Evolutionary conservation across 2,797 vertebrate genomes (phyloP).

Genomic region (Chaetodon trifasciatus): DNA sequence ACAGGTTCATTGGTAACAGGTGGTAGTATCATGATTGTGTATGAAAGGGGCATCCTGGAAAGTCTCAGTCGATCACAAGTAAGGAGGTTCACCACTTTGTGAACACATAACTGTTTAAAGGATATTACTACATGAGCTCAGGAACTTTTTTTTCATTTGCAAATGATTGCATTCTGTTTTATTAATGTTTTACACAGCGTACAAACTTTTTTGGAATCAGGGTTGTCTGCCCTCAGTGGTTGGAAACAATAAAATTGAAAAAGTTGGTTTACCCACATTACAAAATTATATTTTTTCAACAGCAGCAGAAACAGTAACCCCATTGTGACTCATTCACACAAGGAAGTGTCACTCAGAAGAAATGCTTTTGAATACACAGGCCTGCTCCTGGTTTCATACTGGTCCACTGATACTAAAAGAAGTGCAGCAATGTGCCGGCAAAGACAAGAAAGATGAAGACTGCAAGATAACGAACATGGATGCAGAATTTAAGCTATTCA

Average conservation of each 20-base stretch:
- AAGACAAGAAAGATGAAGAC: not conserved
- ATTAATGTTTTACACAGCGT: too few species aligned
- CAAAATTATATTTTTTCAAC: constrained; percentile 1
- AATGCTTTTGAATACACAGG: not conserved
- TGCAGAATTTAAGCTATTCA: not conserved
- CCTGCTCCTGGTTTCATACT: too few species aligned
- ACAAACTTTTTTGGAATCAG: too few species aligned
- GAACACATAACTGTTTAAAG: too few species aligned
- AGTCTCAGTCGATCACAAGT: too few species aligned
- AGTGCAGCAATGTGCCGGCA: not conserved
- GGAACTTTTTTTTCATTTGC: too few species aligned
- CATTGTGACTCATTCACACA: not conserved
- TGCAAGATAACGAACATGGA: not conserved
- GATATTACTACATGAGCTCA: too few species aligned
- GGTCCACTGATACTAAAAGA: not conserved
- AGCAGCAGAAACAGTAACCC: not conserved
- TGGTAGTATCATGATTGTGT: too few species aligned
- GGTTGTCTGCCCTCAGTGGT: not conserved
- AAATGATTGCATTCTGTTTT: too few species aligned
- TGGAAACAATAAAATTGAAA: constrained; percentile 37
- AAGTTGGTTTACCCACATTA: constrained; percentile 16
- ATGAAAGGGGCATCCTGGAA: too few species aligned
- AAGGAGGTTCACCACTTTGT: too few species aligned
- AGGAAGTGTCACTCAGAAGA: not conserved
- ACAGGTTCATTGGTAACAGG: too few species aligned